Evolutionary conservation across 2,113 vertebrate species (phyloP).

Genomic region (Podocnemis expansa): DNA sequence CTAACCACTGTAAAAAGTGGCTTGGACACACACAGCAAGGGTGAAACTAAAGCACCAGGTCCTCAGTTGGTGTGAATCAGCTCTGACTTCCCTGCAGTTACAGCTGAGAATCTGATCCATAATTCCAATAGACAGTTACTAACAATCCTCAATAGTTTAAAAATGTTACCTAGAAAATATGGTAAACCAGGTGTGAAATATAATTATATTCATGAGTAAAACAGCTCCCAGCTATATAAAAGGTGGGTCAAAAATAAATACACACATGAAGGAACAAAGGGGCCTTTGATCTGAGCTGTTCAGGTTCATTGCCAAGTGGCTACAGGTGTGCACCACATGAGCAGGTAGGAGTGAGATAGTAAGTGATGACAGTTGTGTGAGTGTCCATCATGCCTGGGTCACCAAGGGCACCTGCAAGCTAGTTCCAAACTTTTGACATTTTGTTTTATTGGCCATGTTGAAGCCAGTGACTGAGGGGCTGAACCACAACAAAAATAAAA

Average conservation of each 20-base stretch:
- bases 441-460: not conserved
- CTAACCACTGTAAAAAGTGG: not conserved
- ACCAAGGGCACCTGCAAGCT: not conserved
- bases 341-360: not conserved
- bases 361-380: not conserved
- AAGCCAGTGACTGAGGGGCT: fast-evolving
- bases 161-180: not conserved
- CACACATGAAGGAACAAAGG: not conserved
- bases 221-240: not conserved
- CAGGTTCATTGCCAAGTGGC: not conserved
- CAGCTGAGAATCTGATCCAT: not conserved
- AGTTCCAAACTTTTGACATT: not conserved
- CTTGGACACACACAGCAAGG: not conserved
- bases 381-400: fast-evolving
- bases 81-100: not conserved
- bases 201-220: not conserved
- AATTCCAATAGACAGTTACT: not conserved
- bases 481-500: not conserved
- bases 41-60: not conserved
- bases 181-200: not conserved
- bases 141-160: not conserved
- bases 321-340: not conserved
- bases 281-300: not conserved
- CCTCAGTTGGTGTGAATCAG: not conserved
- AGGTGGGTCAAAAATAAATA: not conserved